Percentiles rank a stretch among this genome's conserved stretches.
phyloP scores from a whole-genome alignment of 2,113 vertebrate species.

The Mormyrus iriodes region DNA sequence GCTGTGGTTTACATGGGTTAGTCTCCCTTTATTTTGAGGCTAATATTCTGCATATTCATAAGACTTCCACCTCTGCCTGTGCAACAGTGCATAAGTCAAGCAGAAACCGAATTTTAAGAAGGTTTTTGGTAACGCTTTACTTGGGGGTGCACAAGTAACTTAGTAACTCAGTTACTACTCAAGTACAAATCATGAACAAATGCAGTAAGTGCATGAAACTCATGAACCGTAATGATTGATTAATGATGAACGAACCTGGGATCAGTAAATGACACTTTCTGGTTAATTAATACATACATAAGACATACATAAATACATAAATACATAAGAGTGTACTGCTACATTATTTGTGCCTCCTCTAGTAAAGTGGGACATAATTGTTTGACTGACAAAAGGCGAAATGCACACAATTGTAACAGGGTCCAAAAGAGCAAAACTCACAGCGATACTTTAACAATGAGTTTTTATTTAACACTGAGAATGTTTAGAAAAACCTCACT shows the following conservation, averaged over 20 bases:
- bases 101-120: background rate
- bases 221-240: background rate
- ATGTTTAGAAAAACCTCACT: background rate
- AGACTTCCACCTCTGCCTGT: background rate
- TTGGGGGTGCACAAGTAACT: no score
- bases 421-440: background rate
- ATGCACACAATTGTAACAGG: background rate
- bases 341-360: no score
- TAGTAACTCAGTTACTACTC: background rate
- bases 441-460: background rate
- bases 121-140: background rate
- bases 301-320: no score
- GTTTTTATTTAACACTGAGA: background rate
- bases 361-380: no score
- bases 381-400: no score
- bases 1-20: background rate
- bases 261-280: background rate
- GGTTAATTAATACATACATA: no score
- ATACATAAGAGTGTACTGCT: no score
- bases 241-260: background rate
- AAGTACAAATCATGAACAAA: background rate
- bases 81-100: background rate
- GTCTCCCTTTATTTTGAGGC: background rate
- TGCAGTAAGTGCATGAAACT: background rate
- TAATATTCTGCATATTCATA: background rate